Base-by-base conservation (phyloP, 2,113 vertebrate species). In the Malurus alboscapulatus region DNA sequence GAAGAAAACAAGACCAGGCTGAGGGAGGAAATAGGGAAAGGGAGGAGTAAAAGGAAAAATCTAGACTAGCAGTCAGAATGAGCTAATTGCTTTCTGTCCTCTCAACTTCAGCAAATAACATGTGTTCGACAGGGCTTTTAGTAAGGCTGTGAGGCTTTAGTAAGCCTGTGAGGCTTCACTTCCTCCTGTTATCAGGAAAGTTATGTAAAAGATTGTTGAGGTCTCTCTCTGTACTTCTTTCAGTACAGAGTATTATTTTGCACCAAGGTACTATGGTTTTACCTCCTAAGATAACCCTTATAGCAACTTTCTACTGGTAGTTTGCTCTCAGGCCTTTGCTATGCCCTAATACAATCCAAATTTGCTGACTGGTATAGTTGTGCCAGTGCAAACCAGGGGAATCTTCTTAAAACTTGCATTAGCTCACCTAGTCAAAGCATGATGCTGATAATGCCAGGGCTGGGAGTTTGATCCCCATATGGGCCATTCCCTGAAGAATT, bases 81-180 rank as follows among this genome's bases (percentile, higher is more conserved):
- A 91, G 30, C 79, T 92, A 78, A 80, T 78, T 77, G 68, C 57
- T 80, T 86, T 44, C 68, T 67, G 59, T 34, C 68, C 40, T 94
- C 72, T 63, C 55, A 62, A 14, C 26, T 73, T 73, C 66, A 63
- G 51, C 53, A 59, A 42, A 17, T 80, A 47, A 30, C 1, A 0
- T 25, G 15, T 45, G 54, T 58, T 74, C 40, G 65, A 29, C 62
- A 78, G 89, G 34, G 34, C 54, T 79, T 84, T 1, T 38, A 57
- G 45, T 48, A 77, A 53, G n/a, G n/a, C n/a, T n/a, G n/a, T n/a
- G n/a, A n/a, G n/a, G n/a, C n/a, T n/a, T n/a, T n/a, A n/a, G n/a
- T n/a, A n/a, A n/a, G n/a, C 9, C 36, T 45, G 2, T 75, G 61
- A n/a, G 16, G 47, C 55, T 90, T 72, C 12, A 11, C 44, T 67